A percentile compares a stretch with the other conserved stretches of the same genome.
Evolutionary conservation across 2,797 vertebrate genomes (phyloP).

Genomic region (Miichthys miiuy): DNA sequence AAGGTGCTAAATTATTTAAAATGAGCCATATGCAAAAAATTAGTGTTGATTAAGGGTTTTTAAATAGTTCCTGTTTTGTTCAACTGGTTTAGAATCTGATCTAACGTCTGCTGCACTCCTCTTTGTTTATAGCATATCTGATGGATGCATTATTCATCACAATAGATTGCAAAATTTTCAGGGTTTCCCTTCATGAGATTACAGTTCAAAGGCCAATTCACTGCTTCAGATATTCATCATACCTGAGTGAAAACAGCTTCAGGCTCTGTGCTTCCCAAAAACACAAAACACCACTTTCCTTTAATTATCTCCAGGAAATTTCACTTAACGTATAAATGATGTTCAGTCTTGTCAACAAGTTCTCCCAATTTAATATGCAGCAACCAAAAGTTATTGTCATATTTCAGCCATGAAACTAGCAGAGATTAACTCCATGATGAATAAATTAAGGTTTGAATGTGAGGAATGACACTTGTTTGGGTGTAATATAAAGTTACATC

Average conservation of each 20-base stretch:
- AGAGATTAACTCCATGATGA: neutral
- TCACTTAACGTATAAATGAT: neutral
- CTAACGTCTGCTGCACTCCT: neutral
- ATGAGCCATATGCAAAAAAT: too few species aligned
- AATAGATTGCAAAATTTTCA: neutral
- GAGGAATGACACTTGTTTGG: constrained; percentile 4
- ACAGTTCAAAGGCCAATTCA: neutral
- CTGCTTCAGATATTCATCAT: neutral
- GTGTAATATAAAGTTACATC: constrained; percentile 1
- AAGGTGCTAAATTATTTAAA: neutral
- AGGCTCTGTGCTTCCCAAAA: neutral
- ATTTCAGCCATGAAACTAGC: neutral
- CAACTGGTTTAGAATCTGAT: neutral
- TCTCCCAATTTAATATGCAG: neutral
- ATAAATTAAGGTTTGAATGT: neutral
- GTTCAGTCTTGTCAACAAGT: neutral
- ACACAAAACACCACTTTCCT: neutral
- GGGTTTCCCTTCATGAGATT: neutral
- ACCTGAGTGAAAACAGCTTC: neutral
- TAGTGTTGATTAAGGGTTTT: too few species aligned
- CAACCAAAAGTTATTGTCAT: neutral
- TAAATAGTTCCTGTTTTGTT: too few species aligned
- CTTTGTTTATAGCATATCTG: constrained; percentile 6
- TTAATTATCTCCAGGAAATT: neutral
- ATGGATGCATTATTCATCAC: constrained; percentile 16